phyloP scores from a whole-genome alignment of 2,113 vertebrate genomes.

The Eidolon helvum region DNA sequence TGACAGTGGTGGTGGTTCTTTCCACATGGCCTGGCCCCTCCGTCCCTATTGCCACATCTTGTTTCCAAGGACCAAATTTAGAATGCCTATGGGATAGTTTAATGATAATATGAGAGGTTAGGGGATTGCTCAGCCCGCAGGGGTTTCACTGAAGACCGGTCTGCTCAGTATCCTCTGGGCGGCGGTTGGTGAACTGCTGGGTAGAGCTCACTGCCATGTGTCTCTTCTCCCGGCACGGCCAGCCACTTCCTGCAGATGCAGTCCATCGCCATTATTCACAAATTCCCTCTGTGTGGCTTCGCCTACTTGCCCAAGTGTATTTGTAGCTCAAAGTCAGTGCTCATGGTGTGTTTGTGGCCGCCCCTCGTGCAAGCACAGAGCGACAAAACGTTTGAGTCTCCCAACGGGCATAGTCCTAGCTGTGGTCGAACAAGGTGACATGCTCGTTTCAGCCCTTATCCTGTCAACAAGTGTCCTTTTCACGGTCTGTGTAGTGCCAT shows the following conservation, averaged over 20 bases:
- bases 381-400: fast-evolving
- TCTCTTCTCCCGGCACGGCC: background rate
- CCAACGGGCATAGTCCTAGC: background rate
- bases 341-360: background rate
- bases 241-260: background rate
- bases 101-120: no score
- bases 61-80: background rate
- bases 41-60: background rate
- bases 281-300: background rate
- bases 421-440: background rate
- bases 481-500: background rate
- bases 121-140: background rate
- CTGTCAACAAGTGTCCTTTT: background rate
- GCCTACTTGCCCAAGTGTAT: background rate
- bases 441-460: background rate
- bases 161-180: background rate
- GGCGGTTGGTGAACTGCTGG: background rate
- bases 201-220: background rate
- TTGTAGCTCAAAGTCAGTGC: background rate
- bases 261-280: background rate
- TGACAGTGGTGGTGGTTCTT: no score
- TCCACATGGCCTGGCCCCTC: background rate
- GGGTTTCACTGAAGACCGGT: background rate
- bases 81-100: background rate
- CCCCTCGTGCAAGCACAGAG: background rate